Evolutionary conservation across 2,888 invertebrate genomes (phyloP).

Genomic region (Ophion slaviceki): DNA sequence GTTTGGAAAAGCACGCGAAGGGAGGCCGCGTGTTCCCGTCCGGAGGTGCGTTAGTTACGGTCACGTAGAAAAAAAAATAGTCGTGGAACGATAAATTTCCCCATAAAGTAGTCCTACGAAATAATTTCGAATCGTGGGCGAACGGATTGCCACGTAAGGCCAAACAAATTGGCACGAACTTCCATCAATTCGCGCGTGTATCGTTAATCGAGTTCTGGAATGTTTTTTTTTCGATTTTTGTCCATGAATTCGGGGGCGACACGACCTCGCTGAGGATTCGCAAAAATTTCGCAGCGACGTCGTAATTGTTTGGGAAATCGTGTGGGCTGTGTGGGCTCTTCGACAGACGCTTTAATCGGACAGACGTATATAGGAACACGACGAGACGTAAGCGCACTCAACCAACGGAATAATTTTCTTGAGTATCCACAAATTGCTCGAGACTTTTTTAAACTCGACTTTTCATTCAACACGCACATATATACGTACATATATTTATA

Average conservation of each 20-base stretch:
- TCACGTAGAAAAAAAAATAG: background rate
- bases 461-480: background rate
- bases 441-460: slow-evolving; percentile 39
- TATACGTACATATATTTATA: background rate
- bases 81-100: background rate
- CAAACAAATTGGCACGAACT: background rate
- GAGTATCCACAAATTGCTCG: slow-evolving; percentile 59
- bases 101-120: background rate
- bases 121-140: background rate
- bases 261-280: background rate
- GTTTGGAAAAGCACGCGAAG: no score
- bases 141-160: background rate
- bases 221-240: background rate
- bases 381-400: slow-evolving; percentile 3
- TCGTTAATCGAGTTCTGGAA: background rate
- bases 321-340: slow-evolving; percentile 28
- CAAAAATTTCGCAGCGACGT: slow-evolving; percentile 1
- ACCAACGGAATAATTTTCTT: slow-evolving; percentile 43
- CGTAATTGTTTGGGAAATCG: slow-evolving; percentile 16
- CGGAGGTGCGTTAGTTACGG: background rate
- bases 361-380: slow-evolving; percentile 11
- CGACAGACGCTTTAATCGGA: slow-evolving; percentile 14
- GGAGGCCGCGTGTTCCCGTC: no score
- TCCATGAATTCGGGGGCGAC: slow-evolving; percentile 9
- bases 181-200: background rate